These are phyloP conservation scores for Drepana arcuata DNA, from an alignment of 1,140 invertebrate species.

Conservation along the genomic window DNA sequence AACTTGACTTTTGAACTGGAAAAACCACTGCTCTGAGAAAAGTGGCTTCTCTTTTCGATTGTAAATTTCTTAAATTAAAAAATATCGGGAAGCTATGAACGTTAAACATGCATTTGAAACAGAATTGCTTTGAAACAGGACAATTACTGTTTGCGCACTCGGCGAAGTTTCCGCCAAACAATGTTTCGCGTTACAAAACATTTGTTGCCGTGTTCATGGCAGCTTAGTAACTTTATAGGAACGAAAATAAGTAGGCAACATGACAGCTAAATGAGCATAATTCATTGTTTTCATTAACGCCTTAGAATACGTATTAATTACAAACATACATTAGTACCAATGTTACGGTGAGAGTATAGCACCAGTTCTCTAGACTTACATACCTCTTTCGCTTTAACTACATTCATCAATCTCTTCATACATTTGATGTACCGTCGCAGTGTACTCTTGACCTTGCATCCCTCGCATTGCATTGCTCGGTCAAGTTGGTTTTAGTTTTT, in stretches of 20 bases:
- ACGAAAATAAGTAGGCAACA: not conserved
- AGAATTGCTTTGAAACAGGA: slow-evolving; percentile 28
- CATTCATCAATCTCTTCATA: too few relatives aligned
- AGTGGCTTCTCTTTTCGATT: too few relatives aligned
- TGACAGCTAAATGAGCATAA: not conserved
- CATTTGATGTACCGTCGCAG: too few relatives aligned
- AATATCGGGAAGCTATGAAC: too few relatives aligned
- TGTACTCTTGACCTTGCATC: too few relatives aligned
- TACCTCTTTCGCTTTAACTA: too few relatives aligned
- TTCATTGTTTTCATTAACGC: not conserved
- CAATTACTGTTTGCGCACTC: slow-evolving; percentile 32
- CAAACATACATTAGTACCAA: not conserved
- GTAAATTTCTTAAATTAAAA: too few relatives aligned
- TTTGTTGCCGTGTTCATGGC: slow-evolving; percentile 6
- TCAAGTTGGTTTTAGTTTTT: too few relatives aligned
- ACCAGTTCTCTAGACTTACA: not conserved
- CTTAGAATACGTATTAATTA: not conserved
- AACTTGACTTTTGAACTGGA: too few relatives aligned
- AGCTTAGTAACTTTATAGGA: slow-evolving; percentile 5
- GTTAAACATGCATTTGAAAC: too few relatives aligned
- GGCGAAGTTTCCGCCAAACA: slow-evolving; percentile 43
- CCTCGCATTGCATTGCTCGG: too few relatives aligned
- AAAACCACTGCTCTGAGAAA: too few relatives aligned
- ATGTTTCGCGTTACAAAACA: slow-evolving; percentile 46
- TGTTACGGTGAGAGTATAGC: not conserved